Percentiles rank a stretch among this genome's conserved stretches.
These are phyloP conservation scores for Aurelia aurita DNA, from an alignment of 30 jellyfish, hydroid and myxozoan genomes.

Conservation along the genomic window DNA sequence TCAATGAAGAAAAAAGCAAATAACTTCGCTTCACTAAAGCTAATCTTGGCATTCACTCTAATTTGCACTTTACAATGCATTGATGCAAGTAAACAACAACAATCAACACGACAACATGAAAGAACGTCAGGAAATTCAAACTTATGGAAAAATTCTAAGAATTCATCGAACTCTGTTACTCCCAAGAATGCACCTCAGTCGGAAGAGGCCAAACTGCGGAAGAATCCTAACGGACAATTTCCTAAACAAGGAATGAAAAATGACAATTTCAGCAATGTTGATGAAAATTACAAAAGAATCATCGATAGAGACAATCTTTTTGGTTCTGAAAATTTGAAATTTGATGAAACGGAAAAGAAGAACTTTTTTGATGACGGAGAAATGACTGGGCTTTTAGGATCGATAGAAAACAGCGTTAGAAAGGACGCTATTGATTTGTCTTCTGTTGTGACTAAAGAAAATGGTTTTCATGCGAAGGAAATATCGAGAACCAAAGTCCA, in stretches of 20 bases:
- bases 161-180: neutral
- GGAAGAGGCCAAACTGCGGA: neutral
- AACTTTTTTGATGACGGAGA: neutral
- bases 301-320: neutral
- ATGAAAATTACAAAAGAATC: conserved; percentile 38
- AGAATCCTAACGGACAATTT: neutral
- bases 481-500: neutral
- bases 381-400: conserved; percentile 34
- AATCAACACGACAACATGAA: neutral
- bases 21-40: neutral
- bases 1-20: conserved; percentile 20
- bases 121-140: neutral
- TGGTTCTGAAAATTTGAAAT: neutral
- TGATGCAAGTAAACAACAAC: neutral
- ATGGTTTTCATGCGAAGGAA: neutral
- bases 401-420: conserved; percentile 65
- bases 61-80: neutral
- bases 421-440: conserved; percentile 39
- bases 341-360: neutral
- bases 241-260: conserved; percentile 54
- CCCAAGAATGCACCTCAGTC: conserved; percentile 4
- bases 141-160: neutral
- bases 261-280: conserved; percentile 63
- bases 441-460: conserved; percentile 13
- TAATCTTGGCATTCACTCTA: neutral